Percentiles rank a stretch among this genome's conserved stretches.
phyloP scores from a whole-genome alignment of 2,888 invertebrate species.

The Rutpela maculata region DNA sequence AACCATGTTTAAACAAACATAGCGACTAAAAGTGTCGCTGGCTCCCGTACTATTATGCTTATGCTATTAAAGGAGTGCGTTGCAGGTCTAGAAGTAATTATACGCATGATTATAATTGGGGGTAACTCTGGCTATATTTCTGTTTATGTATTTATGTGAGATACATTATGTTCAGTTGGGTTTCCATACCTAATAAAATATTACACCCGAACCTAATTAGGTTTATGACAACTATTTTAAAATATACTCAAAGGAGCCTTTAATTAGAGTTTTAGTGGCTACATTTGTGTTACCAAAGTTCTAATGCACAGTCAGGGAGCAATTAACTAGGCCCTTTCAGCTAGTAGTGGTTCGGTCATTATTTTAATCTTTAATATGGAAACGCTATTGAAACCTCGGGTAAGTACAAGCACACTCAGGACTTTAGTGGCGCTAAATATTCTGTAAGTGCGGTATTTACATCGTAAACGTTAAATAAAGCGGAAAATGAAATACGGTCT shows the following conservation, averaged over 20 bases:
- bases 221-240: conserved; percentile 30
- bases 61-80: no score
- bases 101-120: neutral
- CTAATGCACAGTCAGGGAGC: conserved; percentile 34
- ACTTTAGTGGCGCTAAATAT: conserved; percentile 12
- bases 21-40: no score
- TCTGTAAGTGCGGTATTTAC: conserved; percentile 1
- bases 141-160: neutral
- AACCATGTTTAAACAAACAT: no score
- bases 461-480: neutral
- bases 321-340: conserved; percentile 29
- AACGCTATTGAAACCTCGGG: conserved; percentile 15
- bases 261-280: conserved; percentile 37
- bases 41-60: no score
- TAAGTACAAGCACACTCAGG: conserved; percentile 2
- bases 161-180: neutral
- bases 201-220: conserved; percentile 23
- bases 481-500: neutral
- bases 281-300: conserved; percentile 25
- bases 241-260: conserved; percentile 29
- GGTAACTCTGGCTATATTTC: neutral
- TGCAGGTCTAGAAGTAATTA: no score
- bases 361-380: conserved; percentile 36
- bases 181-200: conserved; percentile 7
- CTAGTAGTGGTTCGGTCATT: conserved; percentile 5